phyloP scores from a whole-genome alignment of 2,888 invertebrate species.

The Sepiola atlantica region DNA sequence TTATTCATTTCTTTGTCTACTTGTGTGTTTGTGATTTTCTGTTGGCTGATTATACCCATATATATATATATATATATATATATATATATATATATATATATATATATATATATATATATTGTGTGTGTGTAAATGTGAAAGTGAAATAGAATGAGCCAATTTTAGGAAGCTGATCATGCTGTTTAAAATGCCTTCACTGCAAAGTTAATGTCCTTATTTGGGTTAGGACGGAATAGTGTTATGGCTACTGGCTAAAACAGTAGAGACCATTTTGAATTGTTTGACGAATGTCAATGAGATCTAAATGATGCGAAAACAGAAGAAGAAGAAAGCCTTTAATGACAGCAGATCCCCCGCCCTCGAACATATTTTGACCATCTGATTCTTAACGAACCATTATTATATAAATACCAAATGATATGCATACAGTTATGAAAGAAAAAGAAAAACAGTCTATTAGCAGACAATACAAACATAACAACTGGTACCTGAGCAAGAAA shows the following conservation, averaged over 20 bases:
- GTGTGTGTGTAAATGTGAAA: background rate
- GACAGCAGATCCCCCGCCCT: background rate
- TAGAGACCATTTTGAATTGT: background rate
- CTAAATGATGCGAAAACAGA: slow-evolving; percentile 4
- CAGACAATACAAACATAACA: slow-evolving; percentile 42
- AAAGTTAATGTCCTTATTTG: slow-evolving; percentile 43
- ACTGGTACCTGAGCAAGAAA: slow-evolving; percentile 44
- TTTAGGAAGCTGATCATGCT: slow-evolving; percentile 23
- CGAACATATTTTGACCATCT: background rate
- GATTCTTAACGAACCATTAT: slow-evolving; percentile 44
- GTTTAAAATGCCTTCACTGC: background rate
- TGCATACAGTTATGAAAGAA: slow-evolving; percentile 34
- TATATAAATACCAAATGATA: slow-evolving; percentile 43
- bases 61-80: background rate
- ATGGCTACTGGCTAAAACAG: slow-evolving; percentile 41
- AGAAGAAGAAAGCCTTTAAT: slow-evolving; percentile 22
- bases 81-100: background rate
- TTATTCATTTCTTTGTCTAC: too few species aligned
- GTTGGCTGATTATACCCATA: background rate
- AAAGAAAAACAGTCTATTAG: background rate
- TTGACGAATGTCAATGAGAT: slow-evolving; percentile 14
- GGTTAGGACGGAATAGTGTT: slow-evolving; percentile 45
- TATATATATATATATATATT: background rate
- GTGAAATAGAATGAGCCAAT: background rate
- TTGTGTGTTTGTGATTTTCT: too few species aligned